Conservation (phyloP, 2,797 vertebrate species). For the Trichosurus vulpecula region DNA sequence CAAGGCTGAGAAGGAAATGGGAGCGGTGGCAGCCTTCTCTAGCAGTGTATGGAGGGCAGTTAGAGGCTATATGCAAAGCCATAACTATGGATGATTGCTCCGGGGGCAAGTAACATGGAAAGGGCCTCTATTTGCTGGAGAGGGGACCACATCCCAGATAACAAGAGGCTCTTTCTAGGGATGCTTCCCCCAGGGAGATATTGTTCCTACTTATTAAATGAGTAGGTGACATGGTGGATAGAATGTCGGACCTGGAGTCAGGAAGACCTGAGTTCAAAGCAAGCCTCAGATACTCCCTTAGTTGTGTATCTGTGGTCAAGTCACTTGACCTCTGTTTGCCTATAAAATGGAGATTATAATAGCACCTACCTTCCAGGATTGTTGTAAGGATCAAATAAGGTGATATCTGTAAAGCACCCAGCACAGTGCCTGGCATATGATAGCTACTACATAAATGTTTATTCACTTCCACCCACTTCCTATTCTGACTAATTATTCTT, state of each 20-base stretch:
- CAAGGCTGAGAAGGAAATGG: background rate
- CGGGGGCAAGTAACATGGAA: background rate
- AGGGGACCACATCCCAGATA: background rate
- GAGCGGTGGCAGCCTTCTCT: background rate
- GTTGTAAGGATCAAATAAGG: no score
- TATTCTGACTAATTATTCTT: no score
- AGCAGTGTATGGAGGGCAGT: background rate
- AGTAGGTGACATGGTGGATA: background rate
- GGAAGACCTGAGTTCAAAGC: background rate
- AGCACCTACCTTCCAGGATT: no score
- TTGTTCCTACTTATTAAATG: background rate
- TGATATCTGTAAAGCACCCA: no score
- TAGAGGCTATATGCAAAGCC: background rate
- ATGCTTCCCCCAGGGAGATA: background rate
- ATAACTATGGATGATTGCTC: background rate
- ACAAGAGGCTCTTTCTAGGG: background rate
- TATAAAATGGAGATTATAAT: no score
- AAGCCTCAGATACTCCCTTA: background rate
- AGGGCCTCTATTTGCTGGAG: background rate
- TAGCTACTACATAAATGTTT: no score
- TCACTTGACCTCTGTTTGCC: no score
- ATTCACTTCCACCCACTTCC: no score
- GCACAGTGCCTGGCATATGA: no score
- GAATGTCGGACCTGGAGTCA: background rate
- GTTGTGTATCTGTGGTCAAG: no score